Evolutionary conservation across 2,888 invertebrate genomes (phyloP).

Genomic region (Hartigia nigra): DNA sequence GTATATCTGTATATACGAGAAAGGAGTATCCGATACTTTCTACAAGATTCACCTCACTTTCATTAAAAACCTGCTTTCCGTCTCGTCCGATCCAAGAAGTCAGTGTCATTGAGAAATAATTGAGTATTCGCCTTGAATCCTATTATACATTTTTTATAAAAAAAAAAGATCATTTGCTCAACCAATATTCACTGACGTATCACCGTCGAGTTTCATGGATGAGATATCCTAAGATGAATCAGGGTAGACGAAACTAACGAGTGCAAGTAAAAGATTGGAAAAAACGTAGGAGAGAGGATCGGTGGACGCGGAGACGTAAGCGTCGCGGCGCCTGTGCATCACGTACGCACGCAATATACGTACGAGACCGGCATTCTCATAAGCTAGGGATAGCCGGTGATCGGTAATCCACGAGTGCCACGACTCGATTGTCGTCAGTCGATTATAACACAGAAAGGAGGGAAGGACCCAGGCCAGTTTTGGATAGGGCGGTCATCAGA

Average conservation of each 20-base stretch:
- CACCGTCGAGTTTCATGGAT: not conserved
- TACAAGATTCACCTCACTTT: not conserved
- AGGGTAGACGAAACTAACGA: not conserved
- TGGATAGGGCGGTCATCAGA: not conserved
- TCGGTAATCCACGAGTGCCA: not conserved
- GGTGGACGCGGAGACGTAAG: not conserved
- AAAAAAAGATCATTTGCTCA: not conserved
- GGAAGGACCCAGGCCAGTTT: slow-evolving; percentile 22
- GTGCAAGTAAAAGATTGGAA: slow-evolving; percentile 5
- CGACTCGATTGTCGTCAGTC: not conserved
- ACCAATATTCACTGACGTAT: not conserved
- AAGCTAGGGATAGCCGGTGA: not conserved
- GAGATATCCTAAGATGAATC: too few relatives aligned
- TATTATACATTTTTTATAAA: not conserved
- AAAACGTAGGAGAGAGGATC: not conserved
- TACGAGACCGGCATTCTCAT: not conserved
- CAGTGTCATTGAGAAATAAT: not conserved
- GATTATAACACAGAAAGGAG: slow-evolving; percentile 18
- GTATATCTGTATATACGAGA: not conserved
- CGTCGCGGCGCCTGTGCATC: not conserved
- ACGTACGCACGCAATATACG: not conserved
- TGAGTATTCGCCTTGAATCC: not conserved
- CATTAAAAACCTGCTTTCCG: not conserved
- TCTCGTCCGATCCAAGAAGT: not conserved
- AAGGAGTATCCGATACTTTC: not conserved